These are phyloP conservation scores for Echinops telfairi DNA, from an alignment of 2,113 vertebrate species.

Conservation along the genomic window DNA sequence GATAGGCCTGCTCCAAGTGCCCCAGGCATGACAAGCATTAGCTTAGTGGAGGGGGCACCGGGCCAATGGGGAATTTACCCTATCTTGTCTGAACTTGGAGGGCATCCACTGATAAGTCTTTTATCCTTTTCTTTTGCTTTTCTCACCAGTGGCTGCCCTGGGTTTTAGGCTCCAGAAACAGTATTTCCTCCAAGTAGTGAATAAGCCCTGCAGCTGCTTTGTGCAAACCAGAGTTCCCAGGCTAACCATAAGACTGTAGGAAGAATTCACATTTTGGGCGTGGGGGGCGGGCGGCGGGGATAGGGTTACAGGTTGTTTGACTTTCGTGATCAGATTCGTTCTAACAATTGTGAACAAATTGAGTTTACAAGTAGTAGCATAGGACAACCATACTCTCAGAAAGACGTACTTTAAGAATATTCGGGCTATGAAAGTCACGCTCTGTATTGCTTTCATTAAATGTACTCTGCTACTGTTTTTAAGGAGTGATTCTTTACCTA, in stretches of 20 bases:
- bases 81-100: slow-evolving; percentile 48
- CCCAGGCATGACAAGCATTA: neutral
- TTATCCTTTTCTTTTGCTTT: slow-evolving; percentile 49
- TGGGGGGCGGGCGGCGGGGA: too few relatives aligned
- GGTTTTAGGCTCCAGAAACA: neutral
- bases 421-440: slow-evolving; percentile 8
- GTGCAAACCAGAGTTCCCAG: slow-evolving; percentile 48
- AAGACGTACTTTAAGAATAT: neutral
- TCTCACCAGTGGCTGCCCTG: slow-evolving; percentile 19
- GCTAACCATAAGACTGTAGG: neutral
- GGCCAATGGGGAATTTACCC: neutral
- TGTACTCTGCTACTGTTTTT: slow-evolving; percentile 39
- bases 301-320: neutral
- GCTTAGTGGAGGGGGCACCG: neutral
- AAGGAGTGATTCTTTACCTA: slow-evolving; percentile 45
- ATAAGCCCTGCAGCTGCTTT: slow-evolving; percentile 5
- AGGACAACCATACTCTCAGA: slow-evolving; percentile 2
- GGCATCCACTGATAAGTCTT: neutral
- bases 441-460: slow-evolving; percentile 46
- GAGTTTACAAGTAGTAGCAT: neutral
- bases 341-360: neutral
- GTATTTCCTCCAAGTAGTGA: neutral
- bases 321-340: neutral
- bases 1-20: neutral
- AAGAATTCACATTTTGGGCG: neutral